phyloP scores from a whole-genome alignment of 1,140 invertebrate genomes.

The Halesus radiatus region DNA sequence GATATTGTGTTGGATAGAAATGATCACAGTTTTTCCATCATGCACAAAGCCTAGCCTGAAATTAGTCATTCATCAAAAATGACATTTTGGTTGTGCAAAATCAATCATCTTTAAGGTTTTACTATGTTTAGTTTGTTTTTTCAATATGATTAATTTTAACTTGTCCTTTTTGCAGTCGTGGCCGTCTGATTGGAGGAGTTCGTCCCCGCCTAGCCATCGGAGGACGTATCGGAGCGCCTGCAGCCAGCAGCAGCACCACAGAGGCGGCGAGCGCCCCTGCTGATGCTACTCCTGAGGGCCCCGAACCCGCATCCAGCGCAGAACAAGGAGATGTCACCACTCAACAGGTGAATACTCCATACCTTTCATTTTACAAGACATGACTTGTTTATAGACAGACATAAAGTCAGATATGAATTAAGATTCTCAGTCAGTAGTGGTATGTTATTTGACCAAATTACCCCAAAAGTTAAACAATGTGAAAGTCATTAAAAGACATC shows the following conservation, averaged over 20 bases:
- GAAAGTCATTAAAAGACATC: no score
- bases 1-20: no score
- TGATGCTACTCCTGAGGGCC: constrained; percentile 43
- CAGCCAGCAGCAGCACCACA: constrained; percentile 31
- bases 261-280: constrained; percentile 28
- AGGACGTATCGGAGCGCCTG: neutral
- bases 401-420: neutral
- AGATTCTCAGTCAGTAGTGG: neutral
- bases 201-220: constrained; percentile 45
- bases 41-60: neutral
- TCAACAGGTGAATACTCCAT: constrained; percentile 11
- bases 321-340: constrained; percentile 32
- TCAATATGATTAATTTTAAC: neutral
- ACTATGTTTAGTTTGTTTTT: neutral
- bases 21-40: neutral
- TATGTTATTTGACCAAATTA: no score
- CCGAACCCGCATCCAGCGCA: constrained; percentile 39
- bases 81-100: neutral
- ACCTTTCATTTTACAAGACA: neutral
- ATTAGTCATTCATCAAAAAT: neutral
- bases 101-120: neutral
- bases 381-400: neutral
- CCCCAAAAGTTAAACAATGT: no score
- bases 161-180: constrained; percentile 25
- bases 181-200: constrained; percentile 41